These are phyloP conservation scores for Archivesica marissinica DNA, from an alignment of 1,140 invertebrate genomes.

Conservation along the genomic window DNA sequence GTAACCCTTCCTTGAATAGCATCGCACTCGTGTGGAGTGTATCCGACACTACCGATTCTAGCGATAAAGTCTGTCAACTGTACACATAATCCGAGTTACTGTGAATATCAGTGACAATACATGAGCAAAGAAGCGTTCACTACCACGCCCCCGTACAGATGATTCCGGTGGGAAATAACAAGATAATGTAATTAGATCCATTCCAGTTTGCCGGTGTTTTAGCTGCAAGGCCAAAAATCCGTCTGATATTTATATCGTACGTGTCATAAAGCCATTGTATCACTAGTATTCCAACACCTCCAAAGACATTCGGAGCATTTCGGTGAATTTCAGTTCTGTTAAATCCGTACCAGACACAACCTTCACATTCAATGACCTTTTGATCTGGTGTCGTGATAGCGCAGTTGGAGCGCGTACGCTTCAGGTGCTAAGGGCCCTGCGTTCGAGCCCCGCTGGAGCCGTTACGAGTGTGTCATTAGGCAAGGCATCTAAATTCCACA, in stretches of 20 bases:
- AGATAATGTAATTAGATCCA: slow-evolving; percentile 42
- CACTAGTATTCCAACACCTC: background rate
- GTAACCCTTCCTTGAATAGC: background rate
- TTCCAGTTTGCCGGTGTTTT: background rate
- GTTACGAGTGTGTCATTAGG: no score
- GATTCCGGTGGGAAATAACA: slow-evolving; percentile 62
- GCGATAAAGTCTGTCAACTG: slow-evolving; percentile 10
- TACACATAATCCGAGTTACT: slow-evolving; percentile 9
- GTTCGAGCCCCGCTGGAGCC: no score
- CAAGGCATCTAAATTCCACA: no score
- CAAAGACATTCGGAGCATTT: slow-evolving; percentile 1
- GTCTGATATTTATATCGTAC: background rate
- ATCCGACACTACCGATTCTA: background rate
- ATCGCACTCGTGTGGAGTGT: slow-evolving; percentile 13
- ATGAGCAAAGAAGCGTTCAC: slow-evolving; percentile 39
- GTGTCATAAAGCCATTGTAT: background rate
- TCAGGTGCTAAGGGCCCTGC: no score
- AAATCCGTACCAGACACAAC: background rate
- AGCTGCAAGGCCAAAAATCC: no score
- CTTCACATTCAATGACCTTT: background rate
- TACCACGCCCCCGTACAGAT: slow-evolving; percentile 45
- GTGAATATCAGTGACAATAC: slow-evolving; percentile 4
- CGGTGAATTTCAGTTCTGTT: background rate
- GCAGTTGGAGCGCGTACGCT: no score
- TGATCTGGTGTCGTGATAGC: no score